Base-by-base conservation (phyloP, 2,797 vertebrate genomes). In the Pseudopleuronectes americanus region DNA sequence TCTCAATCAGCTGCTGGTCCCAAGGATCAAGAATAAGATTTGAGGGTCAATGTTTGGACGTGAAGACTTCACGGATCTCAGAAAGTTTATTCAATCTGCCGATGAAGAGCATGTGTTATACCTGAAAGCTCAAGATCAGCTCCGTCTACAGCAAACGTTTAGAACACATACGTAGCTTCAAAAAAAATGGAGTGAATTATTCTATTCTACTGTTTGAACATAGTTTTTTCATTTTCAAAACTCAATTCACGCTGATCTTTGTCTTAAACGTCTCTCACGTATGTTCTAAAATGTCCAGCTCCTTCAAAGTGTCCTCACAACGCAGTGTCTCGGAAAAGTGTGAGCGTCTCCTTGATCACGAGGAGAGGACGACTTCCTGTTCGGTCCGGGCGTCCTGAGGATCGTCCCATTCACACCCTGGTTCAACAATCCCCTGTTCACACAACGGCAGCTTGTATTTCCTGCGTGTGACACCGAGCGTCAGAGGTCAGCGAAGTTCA, bases 401-500 rank as follows among this genome's bases (percentile, higher is more conserved):
- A 73, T 79, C 79, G 58, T 74, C 77, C 70, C 19, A 43, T 79
- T 81, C 81, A 82, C 90, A 91, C 84, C 85, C 89, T n/a, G 84
- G 67, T 59, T 85, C 59, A 77, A 84, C n/a, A n/a, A n/a, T n/a
- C n/a, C 76, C 68, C 77, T 69, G 57, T 86, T 77, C 43, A 10
- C 61, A 92, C 89, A 93, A 91, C 88, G 84, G 75, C 45, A 60
- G 69, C 74, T 84, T 92, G 90, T 93, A 77, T 88, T 87, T 70
- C 72, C 77, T 76, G 58, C 43, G 19, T 78, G 75, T 77, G 78
- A 85, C 84, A 80, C 57, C 43, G 76, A 88, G 79, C 71, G 38
- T 79, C 76, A 79, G 66, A 88, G 88, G 85, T 92, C 83, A 79
- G 62, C 79, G 79, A 85, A 90, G 91, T 91, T 91, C 89, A 91